phyloP scores from a whole-genome alignment of 2,113 vertebrate species.

The Phalacrocorax pelagicus region DNA sequence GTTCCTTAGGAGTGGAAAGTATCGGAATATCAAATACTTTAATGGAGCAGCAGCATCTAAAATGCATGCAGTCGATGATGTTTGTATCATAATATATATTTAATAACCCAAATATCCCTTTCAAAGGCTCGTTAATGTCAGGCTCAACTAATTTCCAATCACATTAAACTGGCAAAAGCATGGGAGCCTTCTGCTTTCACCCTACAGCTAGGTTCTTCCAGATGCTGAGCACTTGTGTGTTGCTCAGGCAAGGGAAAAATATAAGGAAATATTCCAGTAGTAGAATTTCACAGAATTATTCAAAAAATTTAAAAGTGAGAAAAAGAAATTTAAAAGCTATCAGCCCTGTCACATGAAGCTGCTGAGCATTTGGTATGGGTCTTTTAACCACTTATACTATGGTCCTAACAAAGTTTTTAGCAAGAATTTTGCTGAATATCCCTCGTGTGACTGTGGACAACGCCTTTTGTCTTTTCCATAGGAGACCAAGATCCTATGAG shows the following conservation, averaged over 20 bases:
- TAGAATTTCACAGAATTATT: background rate
- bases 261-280: background rate
- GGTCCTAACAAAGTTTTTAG: background rate
- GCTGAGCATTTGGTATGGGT: background rate
- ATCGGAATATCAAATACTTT: background rate
- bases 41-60: background rate
- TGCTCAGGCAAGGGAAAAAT: background rate
- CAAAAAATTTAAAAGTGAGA: background rate
- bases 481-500: background rate
- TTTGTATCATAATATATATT: background rate
- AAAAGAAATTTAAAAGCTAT: background rate
- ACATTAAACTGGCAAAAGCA: background rate
- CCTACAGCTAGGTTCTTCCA: background rate
- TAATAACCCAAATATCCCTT: background rate
- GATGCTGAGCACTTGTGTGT: background rate
- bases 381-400: background rate
- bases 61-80: background rate
- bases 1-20: background rate
- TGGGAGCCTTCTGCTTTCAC: background rate
- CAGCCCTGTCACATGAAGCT: background rate
- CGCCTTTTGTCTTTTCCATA: background rate
- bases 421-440: background rate
- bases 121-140: background rate
- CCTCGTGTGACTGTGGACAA: background rate
- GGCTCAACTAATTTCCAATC: background rate